Percentiles rank a stretch among this genome's conserved stretches.
Evolutionary conservation across 2,113 vertebrate genomes (phyloP).

Genomic region (Colinus virginianus): DNA sequence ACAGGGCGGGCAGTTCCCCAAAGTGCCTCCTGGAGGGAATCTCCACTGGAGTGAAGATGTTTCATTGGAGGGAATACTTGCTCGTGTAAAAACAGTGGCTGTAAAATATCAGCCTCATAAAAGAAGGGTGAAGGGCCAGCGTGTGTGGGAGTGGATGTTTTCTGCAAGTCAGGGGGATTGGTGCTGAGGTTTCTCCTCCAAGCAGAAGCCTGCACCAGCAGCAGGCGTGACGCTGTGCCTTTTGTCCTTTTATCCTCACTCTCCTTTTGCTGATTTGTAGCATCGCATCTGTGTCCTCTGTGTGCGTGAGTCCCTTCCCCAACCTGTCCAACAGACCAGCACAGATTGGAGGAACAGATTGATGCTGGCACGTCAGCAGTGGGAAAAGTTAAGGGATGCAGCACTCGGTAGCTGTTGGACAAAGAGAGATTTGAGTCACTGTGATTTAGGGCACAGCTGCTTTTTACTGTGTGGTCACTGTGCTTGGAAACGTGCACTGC

Average conservation of each 20-base stretch:
- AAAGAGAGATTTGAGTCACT: not conserved
- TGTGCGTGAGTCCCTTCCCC: not conserved
- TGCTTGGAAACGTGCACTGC: not conserved
- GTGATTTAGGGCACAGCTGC: not conserved
- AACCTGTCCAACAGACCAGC: conserved; percentile 32
- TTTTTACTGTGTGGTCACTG: not conserved
- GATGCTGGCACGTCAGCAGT: conserved; percentile 44
- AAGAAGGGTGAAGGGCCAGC: not conserved
- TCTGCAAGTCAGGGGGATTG: fast-evolving
- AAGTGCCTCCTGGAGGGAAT: conserved; percentile 49
- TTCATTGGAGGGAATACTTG: not conserved
- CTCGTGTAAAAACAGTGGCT: not conserved
- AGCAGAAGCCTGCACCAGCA: not conserved
- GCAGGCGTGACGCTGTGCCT: not conserved
- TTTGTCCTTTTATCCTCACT: conserved; percentile 6
- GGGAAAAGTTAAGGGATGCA: not conserved
- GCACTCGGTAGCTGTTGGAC: not conserved
- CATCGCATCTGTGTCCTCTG: conserved; percentile 26
- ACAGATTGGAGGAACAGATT: conserved; percentile 56
- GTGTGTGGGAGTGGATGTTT: fast-evolving
- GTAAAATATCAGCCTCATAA: not conserved
- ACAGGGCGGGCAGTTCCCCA: conserved; percentile 62
- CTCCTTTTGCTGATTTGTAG: not conserved
- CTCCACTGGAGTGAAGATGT: conserved; percentile 18
- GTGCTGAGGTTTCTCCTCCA: not conserved